A percentile compares a stretch with the other conserved stretches of the same genome.
Evolutionary conservation across 2,113 vertebrate genomes (phyloP).

Genomic region (Cephalopholis sonnerati): DNA sequence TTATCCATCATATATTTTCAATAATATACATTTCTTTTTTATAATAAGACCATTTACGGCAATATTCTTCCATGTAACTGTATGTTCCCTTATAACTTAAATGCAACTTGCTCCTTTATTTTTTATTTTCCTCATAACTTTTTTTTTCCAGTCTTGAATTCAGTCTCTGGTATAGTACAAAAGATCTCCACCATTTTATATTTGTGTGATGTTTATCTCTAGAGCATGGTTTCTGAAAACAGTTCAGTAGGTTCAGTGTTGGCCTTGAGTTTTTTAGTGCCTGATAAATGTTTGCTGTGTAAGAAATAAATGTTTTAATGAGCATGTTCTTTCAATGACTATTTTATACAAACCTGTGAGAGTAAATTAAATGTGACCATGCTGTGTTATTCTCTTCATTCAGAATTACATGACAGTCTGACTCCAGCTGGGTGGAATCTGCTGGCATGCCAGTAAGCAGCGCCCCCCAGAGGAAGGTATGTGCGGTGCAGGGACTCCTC

Average conservation of each 20-base stretch:
- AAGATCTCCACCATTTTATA: neutral
- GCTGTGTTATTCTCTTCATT: neutral
- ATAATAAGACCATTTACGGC: neutral
- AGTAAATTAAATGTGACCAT: neutral
- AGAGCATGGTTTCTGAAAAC: neutral
- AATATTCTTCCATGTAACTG: neutral
- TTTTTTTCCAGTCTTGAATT: neutral
- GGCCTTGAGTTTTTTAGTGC: neutral
- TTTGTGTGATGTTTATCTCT: neutral
- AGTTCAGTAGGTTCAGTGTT: neutral
- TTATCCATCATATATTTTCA: neutral
- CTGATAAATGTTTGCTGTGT: neutral
- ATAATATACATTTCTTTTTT: neutral
- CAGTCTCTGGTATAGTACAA: neutral
- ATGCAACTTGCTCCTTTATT: neutral
- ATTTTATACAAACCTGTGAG: neutral
- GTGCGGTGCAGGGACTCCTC: conserved; percentile 79
- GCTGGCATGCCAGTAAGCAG: conserved; percentile 48
- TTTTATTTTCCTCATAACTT: neutral
- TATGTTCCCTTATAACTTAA: neutral
- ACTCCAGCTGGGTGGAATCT: conserved; percentile 29
- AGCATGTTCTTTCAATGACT: neutral
- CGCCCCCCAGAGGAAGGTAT: conserved; percentile 69
- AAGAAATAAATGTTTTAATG: neutral
- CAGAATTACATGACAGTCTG: neutral